Evolutionary conservation across 2,888 invertebrate species (phyloP), one percentile per base, ranked within the genome.

Genomic region (Dolomedes plantarius): DNA sequence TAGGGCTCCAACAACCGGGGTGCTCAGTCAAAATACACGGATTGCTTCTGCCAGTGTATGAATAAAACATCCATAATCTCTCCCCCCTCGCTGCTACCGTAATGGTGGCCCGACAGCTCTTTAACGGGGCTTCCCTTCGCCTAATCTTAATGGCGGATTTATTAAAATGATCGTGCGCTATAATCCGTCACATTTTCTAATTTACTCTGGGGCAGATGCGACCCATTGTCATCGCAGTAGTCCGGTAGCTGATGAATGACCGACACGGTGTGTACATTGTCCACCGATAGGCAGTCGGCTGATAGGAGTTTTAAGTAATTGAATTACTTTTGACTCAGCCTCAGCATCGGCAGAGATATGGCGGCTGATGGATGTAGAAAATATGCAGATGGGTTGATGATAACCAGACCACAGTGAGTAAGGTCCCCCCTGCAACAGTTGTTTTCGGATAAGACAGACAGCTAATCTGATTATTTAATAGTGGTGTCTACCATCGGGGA

Each of bases 111-210:
- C 73, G 68, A 68, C 29, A 41, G 69, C 82, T 74, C 71, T 69
- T 74, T 65, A 76, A 82, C 27, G 72, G 78, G n/a, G 9, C 64
- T 62, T 29, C 75, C 77, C 73, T 77, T 36, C 31, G 29, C 41
- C 78, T 87, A 87, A 87, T 87, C 88, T 87, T 88, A 85, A 85
- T 88, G 87, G 87, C 87, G 86, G 88, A 88, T 88, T 88, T 88
- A 88, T 88, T 88, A 88, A 88, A 88, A 88, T 87, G 87, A 88
- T 87, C 78, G 75, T 41, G 39, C 31, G 46, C 72, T 75, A 68
- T 88, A 88, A 88, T 88, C 87, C 87, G 87, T 85, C 87, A 88
- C 88, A 88, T 85, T 87, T 88, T 88, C 87, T 85, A 87, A 88
- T 88, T 88, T 88, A 88, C 83, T 74, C 73, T 6, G 16, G 29